Percentiles rank a stretch among this genome's conserved stretches.
These are phyloP conservation scores for Zaprionus kolodkinae DNA, from an alignment of 1,140 invertebrate genomes.

Conservation along the genomic window DNA sequence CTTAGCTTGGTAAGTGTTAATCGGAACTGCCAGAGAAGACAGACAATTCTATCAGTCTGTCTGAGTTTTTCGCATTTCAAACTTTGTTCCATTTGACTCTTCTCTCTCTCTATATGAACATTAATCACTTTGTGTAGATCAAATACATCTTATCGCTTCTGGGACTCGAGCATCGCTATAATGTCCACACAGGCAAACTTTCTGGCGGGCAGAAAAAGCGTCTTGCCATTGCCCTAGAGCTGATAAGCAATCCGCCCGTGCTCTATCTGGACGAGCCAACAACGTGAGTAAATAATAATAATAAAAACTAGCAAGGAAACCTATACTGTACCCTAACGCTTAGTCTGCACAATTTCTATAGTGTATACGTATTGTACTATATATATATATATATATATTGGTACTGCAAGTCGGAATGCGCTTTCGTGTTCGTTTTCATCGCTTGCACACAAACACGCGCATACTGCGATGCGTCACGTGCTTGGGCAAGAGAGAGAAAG, in stretches of 20 bases:
- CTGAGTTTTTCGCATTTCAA: neutral
- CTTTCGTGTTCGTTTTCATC: neutral
- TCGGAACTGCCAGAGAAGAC: neutral
- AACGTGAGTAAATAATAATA: slow-evolving; percentile 87
- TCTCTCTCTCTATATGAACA: neutral
- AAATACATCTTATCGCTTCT: slow-evolving; percentile 90
- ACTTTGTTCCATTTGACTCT: neutral
- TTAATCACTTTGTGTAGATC: slow-evolving; percentile 73
- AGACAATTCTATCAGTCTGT: neutral
- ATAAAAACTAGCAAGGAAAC: slow-evolving; percentile 22
- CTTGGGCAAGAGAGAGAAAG: neutral
- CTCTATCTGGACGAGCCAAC: slow-evolving; percentile 98
- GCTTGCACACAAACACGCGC: neutral
- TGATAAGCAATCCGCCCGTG: slow-evolving; percentile 94
- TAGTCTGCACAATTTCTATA: neutral
- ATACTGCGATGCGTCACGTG: neutral
- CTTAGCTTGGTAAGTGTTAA: slow-evolving; percentile 61
- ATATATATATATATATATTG: neutral
- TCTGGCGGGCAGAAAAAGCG: slow-evolving; percentile 95
- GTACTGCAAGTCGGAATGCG: neutral
- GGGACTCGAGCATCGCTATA: slow-evolving; percentile 87
- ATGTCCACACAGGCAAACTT: slow-evolving; percentile 89
- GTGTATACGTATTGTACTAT: neutral
- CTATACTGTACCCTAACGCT: neutral
- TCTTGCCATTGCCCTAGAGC: slow-evolving; percentile 93